A percentile compares a stretch with the other conserved stretches of the same genome.
phyloP scores from a whole-genome alignment of 2,113 vertebrate genomes.

The Engraulis encrasicolus region DNA sequence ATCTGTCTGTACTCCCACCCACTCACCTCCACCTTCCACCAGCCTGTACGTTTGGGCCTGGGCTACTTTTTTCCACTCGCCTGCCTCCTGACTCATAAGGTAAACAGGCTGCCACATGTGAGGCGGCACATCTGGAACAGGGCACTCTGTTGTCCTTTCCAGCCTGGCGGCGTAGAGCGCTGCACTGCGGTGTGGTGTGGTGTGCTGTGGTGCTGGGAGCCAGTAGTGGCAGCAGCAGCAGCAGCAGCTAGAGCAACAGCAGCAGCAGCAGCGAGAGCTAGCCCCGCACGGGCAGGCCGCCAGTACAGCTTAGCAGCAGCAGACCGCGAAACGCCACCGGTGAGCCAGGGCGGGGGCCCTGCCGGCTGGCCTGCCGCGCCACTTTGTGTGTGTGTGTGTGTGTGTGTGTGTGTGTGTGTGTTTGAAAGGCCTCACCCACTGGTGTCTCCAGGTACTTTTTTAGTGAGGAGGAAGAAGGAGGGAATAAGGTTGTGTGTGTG shows the following conservation, averaged over 20 bases:
- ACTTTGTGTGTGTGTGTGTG: not conserved
- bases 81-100: constrained; percentile 73
- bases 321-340: not conserved
- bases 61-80: constrained; percentile 67
- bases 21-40: not conserved
- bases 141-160: constrained; percentile 52
- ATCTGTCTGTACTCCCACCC: not conserved
- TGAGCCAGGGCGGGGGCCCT: constrained; percentile 28
- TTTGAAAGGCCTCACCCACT: not conserved
- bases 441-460: constrained; percentile 15
- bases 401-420: not conserved
- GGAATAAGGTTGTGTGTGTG: not conserved
- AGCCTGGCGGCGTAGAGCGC: constrained; percentile 22
- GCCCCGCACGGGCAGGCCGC: constrained; percentile 69
- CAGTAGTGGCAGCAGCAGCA: constrained; percentile 4
- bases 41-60: constrained; percentile 21
- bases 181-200: constrained; percentile 19
- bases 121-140: constrained; percentile 69
- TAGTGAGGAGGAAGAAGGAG: not conserved
- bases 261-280: constrained; percentile 49
- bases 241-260: constrained; percentile 49
- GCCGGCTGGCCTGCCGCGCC: constrained; percentile 16
- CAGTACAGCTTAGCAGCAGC: constrained; percentile 33
- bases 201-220: constrained; percentile 28
- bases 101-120: constrained; percentile 71